Percentiles rank a stretch among this genome's conserved stretches.
phyloP scores from a whole-genome alignment of 2,888 invertebrate species.

The Trachelus iudaicus region DNA sequence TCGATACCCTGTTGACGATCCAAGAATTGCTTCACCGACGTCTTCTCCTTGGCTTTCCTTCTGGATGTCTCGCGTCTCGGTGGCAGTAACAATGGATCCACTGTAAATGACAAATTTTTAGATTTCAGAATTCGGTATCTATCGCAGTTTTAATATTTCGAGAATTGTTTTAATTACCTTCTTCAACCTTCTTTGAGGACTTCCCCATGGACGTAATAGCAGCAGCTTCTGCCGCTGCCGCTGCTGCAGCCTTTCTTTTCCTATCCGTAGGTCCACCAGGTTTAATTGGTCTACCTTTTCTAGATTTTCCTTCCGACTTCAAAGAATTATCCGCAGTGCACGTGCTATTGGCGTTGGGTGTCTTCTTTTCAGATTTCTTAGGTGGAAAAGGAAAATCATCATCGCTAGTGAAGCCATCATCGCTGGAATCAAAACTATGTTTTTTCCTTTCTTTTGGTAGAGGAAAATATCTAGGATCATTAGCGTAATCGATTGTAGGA shows the following conservation, averaged over 20 bases:
- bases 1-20: conserved; percentile 58
- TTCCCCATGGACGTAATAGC: conserved; percentile 12
- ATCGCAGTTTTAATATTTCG: neutral
- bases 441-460: conserved; percentile 79
- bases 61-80: conserved; percentile 74
- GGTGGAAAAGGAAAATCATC: conserved; percentile 64
- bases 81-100: conserved; percentile 56
- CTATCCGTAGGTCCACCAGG: conserved; percentile 64
- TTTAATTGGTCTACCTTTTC: conserved; percentile 66
- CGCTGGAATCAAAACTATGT: conserved; percentile 75
- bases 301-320: conserved; percentile 51
- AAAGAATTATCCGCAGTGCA: conserved; percentile 21
- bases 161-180: conserved; percentile 36
- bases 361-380: conserved; percentile 52
- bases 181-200: conserved; percentile 71
- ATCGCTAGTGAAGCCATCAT: conserved; percentile 72
- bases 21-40: conserved; percentile 69
- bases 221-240: conserved; percentile 43
- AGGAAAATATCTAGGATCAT: conserved; percentile 80
- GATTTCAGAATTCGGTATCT: neutral
- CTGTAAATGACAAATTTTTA: conserved; percentile 24
- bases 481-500: conserved; percentile 67
- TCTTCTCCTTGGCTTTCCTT: conserved; percentile 76
- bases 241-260: conserved; percentile 63
- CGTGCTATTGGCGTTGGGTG: conserved; percentile 21